Evolutionary conservation across 30 jellyfish, hydroid and myxozoan species (phyloP), one percentile per base, ranked within the genome.

Genomic region (Aurelia aurita complex sp. Pacific): DNA sequence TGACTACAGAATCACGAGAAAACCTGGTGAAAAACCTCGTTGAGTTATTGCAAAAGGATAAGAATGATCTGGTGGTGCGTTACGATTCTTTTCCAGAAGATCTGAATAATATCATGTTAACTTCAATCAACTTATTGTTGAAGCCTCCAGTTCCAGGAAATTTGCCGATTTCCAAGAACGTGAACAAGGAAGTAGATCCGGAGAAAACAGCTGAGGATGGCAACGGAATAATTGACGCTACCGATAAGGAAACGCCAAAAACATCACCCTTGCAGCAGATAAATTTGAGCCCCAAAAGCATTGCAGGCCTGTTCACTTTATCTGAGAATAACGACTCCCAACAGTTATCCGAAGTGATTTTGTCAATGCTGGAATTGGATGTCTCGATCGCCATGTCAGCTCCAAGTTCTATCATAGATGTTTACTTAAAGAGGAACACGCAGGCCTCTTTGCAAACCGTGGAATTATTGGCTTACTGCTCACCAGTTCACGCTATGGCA

Each of bases 351-450:
- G 73, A 52, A 19, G 18, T 43, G 19, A 50, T 79, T 0, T 17
- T 79, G 23, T 36, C 63, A 4, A 14, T 79, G 61, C 65, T 79
- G 42, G 53, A 18, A 10, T 16, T 16, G 15, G 74, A 79, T 52
- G 16, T 33, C 61, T 64, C 79, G 18, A 36, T 63, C 8, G 73
- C 73, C 17, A 32, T 63, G 32, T 17, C 65, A 79, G 89, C 89
- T 1, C 60, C 80, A 10, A 10, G 0, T 42, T 16, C 38, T 15
- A 23, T 46, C 60, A 40, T 79, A 2, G 69, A 65, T 64, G 69
- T 54, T 42, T 79, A 79, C 54, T 52, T 79, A 9, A 46, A 43
- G 4, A 34, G 36, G 2, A 40, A 40, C 15, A 63, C 89, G 33
- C 36, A 19, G 16, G 35, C 68, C 5, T 64, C 89, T 11, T 11